phyloP scores from a whole-genome alignment of 2,888 invertebrate genomes.

The Lissocephala sabroskyi region DNA sequence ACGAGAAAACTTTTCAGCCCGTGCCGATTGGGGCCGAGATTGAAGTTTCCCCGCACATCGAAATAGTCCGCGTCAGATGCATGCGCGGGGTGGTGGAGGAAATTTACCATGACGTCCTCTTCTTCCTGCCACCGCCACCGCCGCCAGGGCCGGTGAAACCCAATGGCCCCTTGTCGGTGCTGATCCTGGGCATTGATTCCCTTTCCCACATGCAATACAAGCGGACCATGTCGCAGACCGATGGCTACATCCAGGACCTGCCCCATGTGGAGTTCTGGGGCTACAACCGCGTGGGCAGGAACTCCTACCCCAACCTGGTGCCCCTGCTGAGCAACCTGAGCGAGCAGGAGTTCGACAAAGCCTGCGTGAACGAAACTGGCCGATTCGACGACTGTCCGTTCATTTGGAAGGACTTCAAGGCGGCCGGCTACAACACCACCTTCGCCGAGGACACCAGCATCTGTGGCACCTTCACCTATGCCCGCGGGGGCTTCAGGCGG shows the following conservation, averaged over 20 bases:
- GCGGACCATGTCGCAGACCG: slow-evolving; percentile 84
- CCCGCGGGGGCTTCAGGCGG: slow-evolving; percentile 80
- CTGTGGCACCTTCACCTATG: slow-evolving; percentile 85
- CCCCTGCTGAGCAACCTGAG: slow-evolving; percentile 82
- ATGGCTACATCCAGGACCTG: slow-evolving; percentile 72
- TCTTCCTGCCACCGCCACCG: slow-evolving; percentile 10
- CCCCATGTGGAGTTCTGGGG: slow-evolving; percentile 81
- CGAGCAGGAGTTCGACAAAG: slow-evolving; percentile 76
- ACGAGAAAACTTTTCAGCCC: too few species aligned
- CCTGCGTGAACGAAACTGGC: slow-evolving; percentile 75
- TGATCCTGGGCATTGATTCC: slow-evolving; percentile 86
- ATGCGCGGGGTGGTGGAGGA: not conserved
- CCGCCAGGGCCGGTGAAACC: not conserved
- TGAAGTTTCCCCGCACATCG: too few species aligned
- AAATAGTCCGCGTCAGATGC: not conserved
- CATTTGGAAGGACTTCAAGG: slow-evolving; percentile 84
- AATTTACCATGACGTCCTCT: slow-evolving; percentile 20
- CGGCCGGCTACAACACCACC: slow-evolving; percentile 81
- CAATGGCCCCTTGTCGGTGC: slow-evolving; percentile 75
- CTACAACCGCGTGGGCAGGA: slow-evolving; percentile 92
- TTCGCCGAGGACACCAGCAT: slow-evolving; percentile 84
- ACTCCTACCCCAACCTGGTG: slow-evolving; percentile 90
- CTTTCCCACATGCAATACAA: slow-evolving; percentile 86
- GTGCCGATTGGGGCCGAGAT: too few species aligned
- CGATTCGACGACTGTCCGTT: slow-evolving; percentile 81